Conservation (phyloP, 1,140 invertebrate genomes). For the Thaumetopoea pityocampa region DNA sequence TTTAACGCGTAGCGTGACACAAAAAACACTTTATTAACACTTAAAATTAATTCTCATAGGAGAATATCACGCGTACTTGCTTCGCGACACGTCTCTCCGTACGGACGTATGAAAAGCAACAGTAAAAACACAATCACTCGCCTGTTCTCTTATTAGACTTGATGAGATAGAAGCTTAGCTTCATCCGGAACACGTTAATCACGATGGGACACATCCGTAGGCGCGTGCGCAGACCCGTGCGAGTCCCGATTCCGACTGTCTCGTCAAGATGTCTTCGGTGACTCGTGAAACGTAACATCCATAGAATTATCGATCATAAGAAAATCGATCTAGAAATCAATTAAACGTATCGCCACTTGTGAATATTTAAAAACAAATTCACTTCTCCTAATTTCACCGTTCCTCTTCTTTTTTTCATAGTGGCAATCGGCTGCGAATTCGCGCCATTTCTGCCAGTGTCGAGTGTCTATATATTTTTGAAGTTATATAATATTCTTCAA, state of each 20-base stretch:
- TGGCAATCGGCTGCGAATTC: background rate
- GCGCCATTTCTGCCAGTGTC: background rate
- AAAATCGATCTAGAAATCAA: slow-evolving; percentile 22
- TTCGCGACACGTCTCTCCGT: slow-evolving; percentile 3
- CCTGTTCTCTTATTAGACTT: slow-evolving; percentile 32
- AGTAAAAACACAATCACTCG: slow-evolving; percentile 33
- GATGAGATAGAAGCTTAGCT: slow-evolving; percentile 30
- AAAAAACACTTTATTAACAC: too few species aligned
- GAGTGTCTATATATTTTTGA: too few species aligned
- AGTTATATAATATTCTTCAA: too few species aligned
- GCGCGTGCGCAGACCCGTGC: slow-evolving; percentile 30
- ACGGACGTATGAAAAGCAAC: slow-evolving; percentile 6
- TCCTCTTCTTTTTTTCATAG: slow-evolving; percentile 11
- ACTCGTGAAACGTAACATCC: slow-evolving; percentile 1
- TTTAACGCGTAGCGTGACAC: too few species aligned
- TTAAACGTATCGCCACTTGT: slow-evolving; percentile 21
- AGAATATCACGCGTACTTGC: background rate
- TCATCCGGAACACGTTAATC: slow-evolving; percentile 33
- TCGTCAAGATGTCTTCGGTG: slow-evolving; percentile 11
- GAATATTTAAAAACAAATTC: slow-evolving; percentile 11
- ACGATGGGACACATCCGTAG: slow-evolving; percentile 31
- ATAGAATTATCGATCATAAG: slow-evolving; percentile 2
- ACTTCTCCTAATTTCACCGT: background rate
- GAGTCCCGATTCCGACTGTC: slow-evolving; percentile 15
- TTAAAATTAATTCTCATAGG: too few species aligned